These are phyloP conservation scores for Chionis minor DNA, from an alignment of 2,113 vertebrate species.

Conservation along the genomic window DNA sequence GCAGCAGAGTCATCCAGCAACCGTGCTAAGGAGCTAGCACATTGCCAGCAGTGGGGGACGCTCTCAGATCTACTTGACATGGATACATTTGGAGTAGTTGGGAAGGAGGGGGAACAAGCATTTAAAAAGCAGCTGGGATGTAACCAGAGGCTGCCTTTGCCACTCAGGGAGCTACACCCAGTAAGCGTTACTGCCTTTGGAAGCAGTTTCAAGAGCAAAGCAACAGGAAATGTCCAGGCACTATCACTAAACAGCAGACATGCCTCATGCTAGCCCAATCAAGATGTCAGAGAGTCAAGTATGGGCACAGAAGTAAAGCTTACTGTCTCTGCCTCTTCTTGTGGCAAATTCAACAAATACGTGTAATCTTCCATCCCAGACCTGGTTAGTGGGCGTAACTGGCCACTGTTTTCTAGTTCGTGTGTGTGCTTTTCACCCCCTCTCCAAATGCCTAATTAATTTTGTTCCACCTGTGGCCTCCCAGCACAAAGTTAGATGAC, in stretches of 20 bases:
- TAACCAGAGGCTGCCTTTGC: background rate
- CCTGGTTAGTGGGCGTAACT: background rate
- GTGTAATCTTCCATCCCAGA: background rate
- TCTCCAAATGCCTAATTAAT: background rate
- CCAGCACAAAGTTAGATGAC: background rate
- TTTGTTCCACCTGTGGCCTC: background rate
- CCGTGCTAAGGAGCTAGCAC: background rate
- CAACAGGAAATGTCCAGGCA: slow-evolving; percentile 29
- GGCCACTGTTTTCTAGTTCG: background rate
- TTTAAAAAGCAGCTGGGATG: background rate
- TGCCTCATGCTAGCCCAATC: background rate
- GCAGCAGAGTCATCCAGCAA: background rate
- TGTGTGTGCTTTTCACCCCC: background rate
- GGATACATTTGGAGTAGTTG: background rate
- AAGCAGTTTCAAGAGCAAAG: background rate
- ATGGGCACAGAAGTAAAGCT: background rate
- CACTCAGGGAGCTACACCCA: background rate
- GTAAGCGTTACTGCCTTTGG: background rate
- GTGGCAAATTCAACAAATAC: background rate
- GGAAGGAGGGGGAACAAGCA: background rate
- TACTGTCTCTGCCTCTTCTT: background rate
- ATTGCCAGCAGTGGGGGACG: background rate
- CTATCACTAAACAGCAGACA: slow-evolving; percentile 9
- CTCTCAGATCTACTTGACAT: background rate
- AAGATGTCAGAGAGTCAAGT: background rate